A percentile compares a stretch with the other conserved stretches of the same genome.
phyloP scores from a whole-genome alignment of 2,888 invertebrate species.

The Papilio elwesi region DNA sequence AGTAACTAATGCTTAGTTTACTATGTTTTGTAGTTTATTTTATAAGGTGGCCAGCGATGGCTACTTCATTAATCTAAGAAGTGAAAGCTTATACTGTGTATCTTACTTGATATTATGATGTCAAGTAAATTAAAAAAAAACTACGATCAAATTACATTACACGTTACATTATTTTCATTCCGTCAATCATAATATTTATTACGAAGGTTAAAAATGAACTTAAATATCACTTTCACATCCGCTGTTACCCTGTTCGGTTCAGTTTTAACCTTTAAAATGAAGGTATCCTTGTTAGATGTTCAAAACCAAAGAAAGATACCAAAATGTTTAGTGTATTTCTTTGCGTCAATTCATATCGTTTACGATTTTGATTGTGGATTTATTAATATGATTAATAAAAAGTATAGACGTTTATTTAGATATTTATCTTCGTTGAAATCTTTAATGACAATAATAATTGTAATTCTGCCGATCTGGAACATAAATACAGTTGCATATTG shows the following conservation, averaged over 20 bases:
- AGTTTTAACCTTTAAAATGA: conserved; percentile 15
- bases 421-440: conserved; percentile 21
- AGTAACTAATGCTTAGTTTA: no score
- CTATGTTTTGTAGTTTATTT: no score
- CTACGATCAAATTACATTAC: conserved; percentile 1
- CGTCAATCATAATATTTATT: conserved; percentile 8
- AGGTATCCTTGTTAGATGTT: conserved; percentile 18
- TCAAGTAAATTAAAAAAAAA: neutral
- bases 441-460: neutral
- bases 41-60: no score
- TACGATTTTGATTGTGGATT: conserved; percentile 35
- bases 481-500: neutral
- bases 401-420: conserved; percentile 1
- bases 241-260: neutral
- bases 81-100: no score
- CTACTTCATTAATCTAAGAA: no score
- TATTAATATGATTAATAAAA: conserved; percentile 20
- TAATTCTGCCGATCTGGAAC: conserved; percentile 27
- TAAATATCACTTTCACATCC: neutral
- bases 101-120: neutral
- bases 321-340: conserved; percentile 22
- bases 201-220: neutral
- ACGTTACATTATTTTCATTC: conserved; percentile 6
- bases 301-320: conserved; percentile 17
- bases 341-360: conserved; percentile 21